phyloP scores from a whole-genome alignment of 1,140 invertebrate genomes.

The Platyscapa corneri region DNA sequence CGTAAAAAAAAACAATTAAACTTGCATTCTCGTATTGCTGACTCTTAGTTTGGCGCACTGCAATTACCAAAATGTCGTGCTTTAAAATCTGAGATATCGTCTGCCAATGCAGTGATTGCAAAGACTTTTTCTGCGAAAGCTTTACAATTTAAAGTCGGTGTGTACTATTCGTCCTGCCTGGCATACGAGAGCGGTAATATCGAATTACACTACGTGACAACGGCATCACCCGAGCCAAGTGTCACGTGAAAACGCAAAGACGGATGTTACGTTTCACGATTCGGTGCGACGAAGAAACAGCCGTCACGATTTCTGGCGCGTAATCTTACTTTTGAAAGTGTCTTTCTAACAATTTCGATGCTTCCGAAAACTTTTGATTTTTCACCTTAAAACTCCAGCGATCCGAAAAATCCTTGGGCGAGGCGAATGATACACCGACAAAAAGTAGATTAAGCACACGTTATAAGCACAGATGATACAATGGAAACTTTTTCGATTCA shows the following conservation, averaged over 20 bases:
- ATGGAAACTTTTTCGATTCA: neutral
- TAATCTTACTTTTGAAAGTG: neutral
- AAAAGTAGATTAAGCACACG: neutral
- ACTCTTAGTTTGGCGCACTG: too few relatives aligned
- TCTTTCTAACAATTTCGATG: neutral
- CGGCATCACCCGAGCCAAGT: constrained; percentile 85
- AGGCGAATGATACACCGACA: neutral
- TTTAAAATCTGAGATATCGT: neutral
- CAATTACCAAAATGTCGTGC: neutral
- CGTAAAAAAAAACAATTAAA: too few relatives aligned
- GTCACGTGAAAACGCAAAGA: constrained; percentile 87
- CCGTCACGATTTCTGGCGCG: constrained; percentile 32
- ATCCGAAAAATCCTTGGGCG: too few relatives aligned
- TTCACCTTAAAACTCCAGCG: too few relatives aligned
- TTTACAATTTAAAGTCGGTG: neutral
- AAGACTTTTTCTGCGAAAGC: neutral
- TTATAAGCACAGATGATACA: neutral
- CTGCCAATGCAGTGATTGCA: neutral
- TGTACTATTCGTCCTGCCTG: constrained; percentile 27
- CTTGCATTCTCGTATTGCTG: too few relatives aligned
- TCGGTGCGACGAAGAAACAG: constrained; percentile 81
- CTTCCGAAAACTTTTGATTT: neutral
- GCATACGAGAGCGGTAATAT: constrained; percentile 83
- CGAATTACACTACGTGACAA: constrained; percentile 84
- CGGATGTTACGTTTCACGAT: constrained; percentile 82